Conservation (phyloP, 2,797 vertebrate species). For the Cirrhinus mrigala region DNA sequence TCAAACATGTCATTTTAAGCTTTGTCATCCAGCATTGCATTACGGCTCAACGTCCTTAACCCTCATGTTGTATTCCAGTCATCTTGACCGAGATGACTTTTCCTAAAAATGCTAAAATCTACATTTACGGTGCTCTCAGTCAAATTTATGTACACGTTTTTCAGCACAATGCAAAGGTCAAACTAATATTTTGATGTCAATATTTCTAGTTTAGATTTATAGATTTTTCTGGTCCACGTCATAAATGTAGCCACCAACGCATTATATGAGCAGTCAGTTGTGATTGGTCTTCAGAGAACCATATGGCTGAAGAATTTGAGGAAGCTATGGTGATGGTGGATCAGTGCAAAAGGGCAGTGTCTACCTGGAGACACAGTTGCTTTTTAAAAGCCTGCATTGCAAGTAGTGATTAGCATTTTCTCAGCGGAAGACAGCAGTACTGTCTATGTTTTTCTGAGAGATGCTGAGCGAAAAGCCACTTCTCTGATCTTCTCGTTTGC, state of each 20-base stretch:
- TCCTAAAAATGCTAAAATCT: neutral
- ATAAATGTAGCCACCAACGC: neutral
- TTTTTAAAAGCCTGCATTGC: slow-evolving; percentile 12
- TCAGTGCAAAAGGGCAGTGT: slow-evolving; percentile 24
- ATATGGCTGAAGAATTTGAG: neutral
- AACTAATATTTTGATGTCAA: neutral
- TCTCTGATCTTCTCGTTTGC: slow-evolving; percentile 14
- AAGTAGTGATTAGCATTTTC: slow-evolving; percentile 21
- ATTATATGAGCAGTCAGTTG: neutral
- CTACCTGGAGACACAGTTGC: slow-evolving; percentile 45
- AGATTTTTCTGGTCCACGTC: neutral
- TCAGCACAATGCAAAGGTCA: neutral
- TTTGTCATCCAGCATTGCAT: neutral
- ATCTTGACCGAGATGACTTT: neutral
- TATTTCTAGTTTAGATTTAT: neutral
- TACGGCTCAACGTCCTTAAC: neutral
- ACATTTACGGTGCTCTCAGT: neutral
- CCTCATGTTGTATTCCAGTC: neutral
- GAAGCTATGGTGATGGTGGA: neutral
- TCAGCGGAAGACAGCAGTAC: neutral
- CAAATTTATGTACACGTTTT: neutral
- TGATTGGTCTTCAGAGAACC: neutral
- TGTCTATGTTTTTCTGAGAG: neutral
- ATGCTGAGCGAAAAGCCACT: neutral
- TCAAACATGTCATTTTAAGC: neutral